Evolutionary conservation across 2,113 vertebrate species (phyloP).

Genomic region (Odocoileus hemionus): DNA sequence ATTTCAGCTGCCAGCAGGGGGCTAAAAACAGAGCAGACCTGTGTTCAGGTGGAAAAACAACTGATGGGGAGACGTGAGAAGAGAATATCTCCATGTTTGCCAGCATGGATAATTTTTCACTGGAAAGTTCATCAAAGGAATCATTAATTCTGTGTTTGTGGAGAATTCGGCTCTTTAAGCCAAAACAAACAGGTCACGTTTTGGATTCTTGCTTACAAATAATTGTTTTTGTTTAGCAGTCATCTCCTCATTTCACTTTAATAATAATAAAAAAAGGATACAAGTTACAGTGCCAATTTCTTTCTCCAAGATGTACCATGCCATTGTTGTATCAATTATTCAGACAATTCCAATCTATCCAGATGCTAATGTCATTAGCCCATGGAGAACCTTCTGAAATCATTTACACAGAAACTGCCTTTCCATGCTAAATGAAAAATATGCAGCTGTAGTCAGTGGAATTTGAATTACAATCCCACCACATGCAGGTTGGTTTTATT

Average conservation of each 20-base stretch:
- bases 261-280: not conserved
- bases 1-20: not conserved
- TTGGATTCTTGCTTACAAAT: not conserved
- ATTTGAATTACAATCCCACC: constrained; percentile 74
- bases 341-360: constrained; percentile 84
- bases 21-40: not conserved
- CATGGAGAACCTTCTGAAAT: constrained; percentile 78
- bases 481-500: constrained; percentile 71
- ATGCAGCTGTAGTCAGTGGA: constrained; percentile 54
- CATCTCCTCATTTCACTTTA: not conserved
- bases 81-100: not conserved
- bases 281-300: not conserved
- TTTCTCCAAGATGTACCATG: not conserved
- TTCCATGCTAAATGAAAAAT: constrained; percentile 71
- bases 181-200: constrained; percentile 45
- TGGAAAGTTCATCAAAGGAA: not conserved
- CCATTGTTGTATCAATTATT: constrained; percentile 81
- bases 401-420: constrained; percentile 78
- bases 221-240: not conserved
- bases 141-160: not conserved
- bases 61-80: not conserved
- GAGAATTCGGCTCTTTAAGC: constrained; percentile 36
- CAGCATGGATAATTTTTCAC: not conserved
- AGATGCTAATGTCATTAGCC: constrained; percentile 85
- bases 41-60: not conserved